A percentile compares a stretch with the other conserved stretches of the same genome.
phyloP scores from a whole-genome alignment of 1,140 invertebrate species.

The Ditylenchus dipsaci region DNA sequence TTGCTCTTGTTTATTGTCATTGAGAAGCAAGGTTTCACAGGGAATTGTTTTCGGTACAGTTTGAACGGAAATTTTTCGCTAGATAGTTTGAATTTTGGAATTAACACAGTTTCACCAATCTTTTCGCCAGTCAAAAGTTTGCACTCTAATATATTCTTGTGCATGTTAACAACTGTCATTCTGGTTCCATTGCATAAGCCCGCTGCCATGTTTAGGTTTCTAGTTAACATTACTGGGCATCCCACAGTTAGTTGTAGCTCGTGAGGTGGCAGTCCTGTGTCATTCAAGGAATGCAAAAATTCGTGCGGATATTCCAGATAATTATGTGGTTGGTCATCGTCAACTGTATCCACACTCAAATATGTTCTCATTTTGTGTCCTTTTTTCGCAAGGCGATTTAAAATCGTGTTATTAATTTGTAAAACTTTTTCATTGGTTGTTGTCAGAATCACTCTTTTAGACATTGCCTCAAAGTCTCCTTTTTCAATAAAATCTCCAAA shows the following conservation, averaged over 20 bases:
- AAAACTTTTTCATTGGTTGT: background rate
- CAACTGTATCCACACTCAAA: background rate
- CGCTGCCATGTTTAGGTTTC: background rate
- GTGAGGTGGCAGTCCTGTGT: background rate
- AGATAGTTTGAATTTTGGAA: no score
- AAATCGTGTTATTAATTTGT: background rate
- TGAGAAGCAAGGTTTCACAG: no score
- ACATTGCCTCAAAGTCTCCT: background rate
- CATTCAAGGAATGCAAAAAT: background rate
- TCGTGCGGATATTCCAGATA: background rate
- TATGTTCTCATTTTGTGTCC: background rate
- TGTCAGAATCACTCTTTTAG: background rate
- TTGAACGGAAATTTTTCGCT: no score
- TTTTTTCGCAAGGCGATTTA: background rate
- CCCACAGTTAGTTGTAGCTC: background rate
- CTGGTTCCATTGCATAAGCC: background rate
- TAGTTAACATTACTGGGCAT: background rate
- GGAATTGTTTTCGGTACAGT: no score
- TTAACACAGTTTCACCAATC: background rate
- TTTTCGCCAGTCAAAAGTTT: background rate
- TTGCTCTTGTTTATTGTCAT: no score
- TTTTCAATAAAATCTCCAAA: background rate
- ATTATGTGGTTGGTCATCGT: background rate
- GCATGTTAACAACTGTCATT: background rate
- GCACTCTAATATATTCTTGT: no score